phyloP scores from a whole-genome alignment of 2,888 invertebrate species.

The Anthophora plumipes region DNA sequence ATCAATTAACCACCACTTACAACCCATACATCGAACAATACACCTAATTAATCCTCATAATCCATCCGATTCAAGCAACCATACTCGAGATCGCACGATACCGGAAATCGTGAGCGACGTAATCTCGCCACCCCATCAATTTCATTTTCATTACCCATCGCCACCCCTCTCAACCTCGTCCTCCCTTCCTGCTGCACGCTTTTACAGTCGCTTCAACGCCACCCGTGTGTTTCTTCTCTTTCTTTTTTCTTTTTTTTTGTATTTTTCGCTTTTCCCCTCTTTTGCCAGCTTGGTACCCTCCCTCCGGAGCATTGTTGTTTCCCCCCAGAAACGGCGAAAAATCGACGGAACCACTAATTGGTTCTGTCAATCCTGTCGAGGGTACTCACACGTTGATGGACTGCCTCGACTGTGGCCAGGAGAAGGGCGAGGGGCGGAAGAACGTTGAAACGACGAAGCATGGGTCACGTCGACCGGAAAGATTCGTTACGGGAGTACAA shows the following conservation, averaged over 20 bases:
- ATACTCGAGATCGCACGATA: background rate
- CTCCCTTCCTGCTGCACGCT: background rate
- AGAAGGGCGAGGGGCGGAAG: slow-evolving; percentile 21
- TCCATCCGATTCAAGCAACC: background rate
- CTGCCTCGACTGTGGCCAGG: background rate
- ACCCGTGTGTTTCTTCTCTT: slow-evolving; percentile 9
- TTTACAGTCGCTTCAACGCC: slow-evolving; percentile 11
- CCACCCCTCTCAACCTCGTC: background rate
- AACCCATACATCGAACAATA: too few relatives aligned
- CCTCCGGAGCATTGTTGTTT: slow-evolving; percentile 61
- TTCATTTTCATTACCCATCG: slow-evolving; percentile 42
- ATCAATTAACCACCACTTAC: background rate
- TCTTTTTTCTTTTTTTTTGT: background rate
- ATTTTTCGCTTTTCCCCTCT: background rate
- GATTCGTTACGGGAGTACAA: slow-evolving; percentile 63
- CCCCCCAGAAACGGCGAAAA: slow-evolving; percentile 65
- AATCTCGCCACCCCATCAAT: slow-evolving; percentile 16
- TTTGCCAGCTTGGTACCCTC: slow-evolving; percentile 27
- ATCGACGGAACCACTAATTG: slow-evolving; percentile 76
- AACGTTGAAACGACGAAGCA: slow-evolving; percentile 55
- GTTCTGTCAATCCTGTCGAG: slow-evolving; percentile 71
- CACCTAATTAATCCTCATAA: background rate
- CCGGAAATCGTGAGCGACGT: background rate
- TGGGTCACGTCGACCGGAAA: slow-evolving; percentile 54
- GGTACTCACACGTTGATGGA: slow-evolving; percentile 23